phyloP scores from a whole-genome alignment of 92 coral and sea anemone genomes.

The Metridium senile region DNA sequence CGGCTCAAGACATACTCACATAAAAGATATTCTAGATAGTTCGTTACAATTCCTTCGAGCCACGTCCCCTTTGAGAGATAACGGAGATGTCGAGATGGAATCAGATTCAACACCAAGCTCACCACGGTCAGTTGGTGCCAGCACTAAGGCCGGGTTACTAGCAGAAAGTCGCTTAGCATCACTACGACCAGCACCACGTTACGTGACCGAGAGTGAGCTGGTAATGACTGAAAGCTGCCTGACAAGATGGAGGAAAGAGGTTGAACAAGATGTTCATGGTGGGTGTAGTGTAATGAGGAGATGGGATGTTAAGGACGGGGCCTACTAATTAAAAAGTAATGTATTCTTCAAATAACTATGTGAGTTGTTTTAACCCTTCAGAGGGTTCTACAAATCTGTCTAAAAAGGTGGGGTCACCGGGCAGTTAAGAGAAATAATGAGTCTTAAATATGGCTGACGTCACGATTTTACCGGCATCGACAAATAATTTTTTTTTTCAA shows the following conservation, averaged over 20 bases:
- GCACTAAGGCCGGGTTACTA: constrained; percentile 38
- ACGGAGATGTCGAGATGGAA: constrained; percentile 59
- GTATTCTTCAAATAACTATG: no score
- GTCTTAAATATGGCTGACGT: no score
- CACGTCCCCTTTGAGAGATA: constrained; percentile 50
- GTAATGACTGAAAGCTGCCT: constrained; percentile 59
- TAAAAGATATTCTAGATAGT: constrained; percentile 67
- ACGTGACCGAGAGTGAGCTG: constrained; percentile 60
- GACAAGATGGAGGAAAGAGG: constrained; percentile 71
- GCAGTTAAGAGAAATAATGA: no score
- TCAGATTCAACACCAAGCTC: constrained; percentile 63
- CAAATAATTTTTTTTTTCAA: no score
- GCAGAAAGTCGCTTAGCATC: constrained; percentile 44
- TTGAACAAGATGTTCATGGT: constrained; percentile 79
- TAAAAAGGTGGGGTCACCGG: no score
- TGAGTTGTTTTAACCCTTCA: no score
- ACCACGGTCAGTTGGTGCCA: constrained; percentile 39
- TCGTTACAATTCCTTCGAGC: constrained; percentile 64
- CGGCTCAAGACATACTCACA: constrained; percentile 40
- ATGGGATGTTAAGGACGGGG: no score
- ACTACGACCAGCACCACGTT: constrained; percentile 75
- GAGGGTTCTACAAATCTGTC: no score
- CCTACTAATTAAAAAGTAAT: no score
- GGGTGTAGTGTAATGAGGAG: no score
- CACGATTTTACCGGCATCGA: no score